Base-by-base conservation (phyloP, 1,140 invertebrate species). In the Himalopsyche phryganea region DNA sequence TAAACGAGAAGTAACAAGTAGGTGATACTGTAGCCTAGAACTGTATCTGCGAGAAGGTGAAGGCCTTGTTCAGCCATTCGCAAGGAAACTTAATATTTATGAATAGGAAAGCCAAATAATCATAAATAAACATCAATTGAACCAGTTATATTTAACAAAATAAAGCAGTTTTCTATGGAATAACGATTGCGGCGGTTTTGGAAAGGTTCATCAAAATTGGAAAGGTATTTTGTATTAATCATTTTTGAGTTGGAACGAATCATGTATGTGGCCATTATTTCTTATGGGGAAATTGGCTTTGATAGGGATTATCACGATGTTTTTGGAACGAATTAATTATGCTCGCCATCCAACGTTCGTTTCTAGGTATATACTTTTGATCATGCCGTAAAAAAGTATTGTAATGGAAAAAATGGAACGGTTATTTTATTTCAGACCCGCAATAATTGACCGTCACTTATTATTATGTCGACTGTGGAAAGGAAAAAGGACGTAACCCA, bases 21-120 rank as follows among this genome's bases (percentile, higher is more conserved):
- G 49, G 61, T 35, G 36, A 63, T 38, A 52, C 15, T 60, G 33
- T 65, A 33, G 60, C 32, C 2, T 20, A 60, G 46, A 53, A n/a
- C 45, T 38, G 57, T 13, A 63, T 63, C n/a, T 63, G 64, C 49
- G 58, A 58, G 42, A 66, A 60, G 50, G 58, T 57, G 41, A 50
- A 48, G 50, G 36, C 32, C 14, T 50, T 65, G 32, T 45, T 52
- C 47, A 50, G 10, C 20, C 53, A 63, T 18, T 65, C 7, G 23
- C 57, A 13, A 51, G 23, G 14, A 58, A 66, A 51, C 20, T 61
- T n/a, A n/a, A n/a, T n/a, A n/a, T n/a, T n/a, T n/a, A n/a, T n/a
- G n/a, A n/a, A n/a, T n/a, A n/a, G n/a, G n/a, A n/a, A n/a, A n/a
- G n/a, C n/a, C n/a, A n/a, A n/a, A n/a, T n/a, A n/a, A n/a, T n/a